Percentiles rank a stretch among this genome's conserved stretches.
Evolutionary conservation across 2,888 invertebrate species (phyloP).

Genomic region (Aleiodes leptofemur): DNA sequence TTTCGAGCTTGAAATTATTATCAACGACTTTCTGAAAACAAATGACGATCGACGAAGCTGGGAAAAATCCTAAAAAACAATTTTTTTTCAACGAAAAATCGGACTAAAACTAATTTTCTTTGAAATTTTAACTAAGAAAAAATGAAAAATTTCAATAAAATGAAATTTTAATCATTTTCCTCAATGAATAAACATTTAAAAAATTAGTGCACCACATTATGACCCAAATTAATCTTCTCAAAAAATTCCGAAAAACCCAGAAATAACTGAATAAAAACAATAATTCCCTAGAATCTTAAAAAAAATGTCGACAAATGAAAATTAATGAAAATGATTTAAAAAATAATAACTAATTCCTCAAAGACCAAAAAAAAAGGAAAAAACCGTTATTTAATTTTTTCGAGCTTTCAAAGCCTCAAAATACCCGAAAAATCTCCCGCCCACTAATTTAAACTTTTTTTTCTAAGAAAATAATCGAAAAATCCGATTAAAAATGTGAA

Average conservation of each 20-base stretch:
- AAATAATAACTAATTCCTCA: too few relatives aligned
- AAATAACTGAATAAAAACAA: slow-evolving; percentile 9
- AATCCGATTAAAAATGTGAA: not conserved
- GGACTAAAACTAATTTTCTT: too few relatives aligned
- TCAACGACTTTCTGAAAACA: not conserved
- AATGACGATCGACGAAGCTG: too few relatives aligned
- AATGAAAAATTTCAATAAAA: not conserved
- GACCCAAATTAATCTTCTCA: not conserved
- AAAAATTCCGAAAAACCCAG: not conserved
- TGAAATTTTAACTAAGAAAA: too few relatives aligned
- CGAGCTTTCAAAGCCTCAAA: too few relatives aligned
- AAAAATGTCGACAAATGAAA: too few relatives aligned
- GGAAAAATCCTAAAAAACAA: not conserved
- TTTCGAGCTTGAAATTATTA: not conserved
- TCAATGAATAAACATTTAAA: not conserved
- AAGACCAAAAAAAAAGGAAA: too few relatives aligned
- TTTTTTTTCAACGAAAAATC: not conserved
- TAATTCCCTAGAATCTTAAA: too few relatives aligned
- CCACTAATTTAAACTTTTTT: too few relatives aligned
- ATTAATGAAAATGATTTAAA: too few relatives aligned
- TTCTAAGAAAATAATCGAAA: not conserved
- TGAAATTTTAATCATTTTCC: not conserved
- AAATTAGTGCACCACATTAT: not conserved
- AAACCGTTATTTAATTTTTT: too few relatives aligned
- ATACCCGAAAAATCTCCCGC: too few relatives aligned